Evolutionary conservation across 2,797 vertebrate species (phyloP), one percentile per base, ranked within the genome.

Genomic region (Pseudocheirus occidentalis): DNA sequence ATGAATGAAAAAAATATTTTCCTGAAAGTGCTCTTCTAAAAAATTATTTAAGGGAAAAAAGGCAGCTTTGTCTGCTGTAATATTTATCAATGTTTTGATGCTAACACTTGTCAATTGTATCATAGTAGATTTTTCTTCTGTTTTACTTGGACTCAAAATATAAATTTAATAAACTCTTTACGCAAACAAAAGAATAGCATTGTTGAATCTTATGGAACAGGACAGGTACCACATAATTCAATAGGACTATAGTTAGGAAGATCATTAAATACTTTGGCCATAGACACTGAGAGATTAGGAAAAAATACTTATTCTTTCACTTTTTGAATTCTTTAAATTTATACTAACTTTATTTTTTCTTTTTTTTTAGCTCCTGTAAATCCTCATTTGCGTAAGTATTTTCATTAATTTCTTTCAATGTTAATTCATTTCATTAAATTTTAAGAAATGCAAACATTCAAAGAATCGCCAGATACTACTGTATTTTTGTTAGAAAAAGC

Each of bases 371-470:
- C 99, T 98, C 99, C 99, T 94, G 99, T 99, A 98, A 99, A 99
- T 98, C 99, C 99, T 97, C 99, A 99, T 97, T 99, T 99, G 98
- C 99, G 99, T 99, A 99, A 99, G 99, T 99, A 99, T 98, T 94
- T 97, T 96, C 27, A 87, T 56, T 81, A 55, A 34, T 89, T 57
- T 92, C 89, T 81, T 90, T 94, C 90, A 81, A 66, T 94, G 10
- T 11, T 14, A 92, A 21, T 93, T 5, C 55, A 90, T 95, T 94
- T 93, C 28, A 95, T 21, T 31, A 95, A 59, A 29, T 92, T 66
- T 55, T 16, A 40, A 90, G 5, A 50, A 57, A 1, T 50, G 53
- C 91, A 96, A 52, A 93, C n/a, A 90, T 58, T 10, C 6, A 58
- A 93, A 94, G 9, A 90, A 59, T 94, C 21, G 92, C 73, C 91